Conservation (phyloP, 2,797 vertebrate species). For the Sebastiscus albofasciatus region DNA sequence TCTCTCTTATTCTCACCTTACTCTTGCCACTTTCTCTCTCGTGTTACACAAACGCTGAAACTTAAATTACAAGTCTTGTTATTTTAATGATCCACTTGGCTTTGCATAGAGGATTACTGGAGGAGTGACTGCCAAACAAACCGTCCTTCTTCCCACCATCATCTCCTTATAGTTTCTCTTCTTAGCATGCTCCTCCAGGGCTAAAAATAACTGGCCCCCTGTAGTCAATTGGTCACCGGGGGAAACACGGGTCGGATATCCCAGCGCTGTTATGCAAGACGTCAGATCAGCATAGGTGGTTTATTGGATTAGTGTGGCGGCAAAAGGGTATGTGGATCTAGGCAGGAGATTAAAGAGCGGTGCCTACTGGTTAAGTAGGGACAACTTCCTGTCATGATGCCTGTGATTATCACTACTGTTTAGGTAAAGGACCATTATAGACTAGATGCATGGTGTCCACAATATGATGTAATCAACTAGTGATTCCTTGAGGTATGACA, state of each 20-base stretch:
- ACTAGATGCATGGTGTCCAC: neutral
- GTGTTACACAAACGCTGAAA: constrained; percentile 52
- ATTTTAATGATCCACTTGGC: constrained; percentile 66
- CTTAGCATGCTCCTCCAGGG: constrained; percentile 45
- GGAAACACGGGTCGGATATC: constrained; percentile 58
- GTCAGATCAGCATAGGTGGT: constrained; percentile 60
- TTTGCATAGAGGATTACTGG: constrained; percentile 33
- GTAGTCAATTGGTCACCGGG: constrained; percentile 58
- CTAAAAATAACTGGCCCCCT: constrained; percentile 79
- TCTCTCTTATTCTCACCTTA: constrained; percentile 47
- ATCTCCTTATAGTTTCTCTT: constrained; percentile 47
- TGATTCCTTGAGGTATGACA: neutral
- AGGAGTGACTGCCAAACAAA: constrained; percentile 32
- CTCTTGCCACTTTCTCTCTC: constrained; percentile 45
- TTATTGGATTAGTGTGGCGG: constrained; percentile 74
- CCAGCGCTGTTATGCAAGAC: constrained; percentile 68
- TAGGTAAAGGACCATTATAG: neutral
- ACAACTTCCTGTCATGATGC: constrained; percentile 26
- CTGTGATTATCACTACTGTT: constrained; percentile 23
- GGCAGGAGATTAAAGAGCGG: constrained; percentile 44
- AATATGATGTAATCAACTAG: neutral
- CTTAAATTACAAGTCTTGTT: constrained; percentile 63
- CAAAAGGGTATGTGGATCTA: constrained; percentile 45
- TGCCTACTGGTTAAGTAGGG: constrained; percentile 29
- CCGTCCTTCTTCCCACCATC: constrained; percentile 19